Evolutionary conservation across 1,140 invertebrate genomes (phyloP).

Genomic region (Apis laboriosa): DNA sequence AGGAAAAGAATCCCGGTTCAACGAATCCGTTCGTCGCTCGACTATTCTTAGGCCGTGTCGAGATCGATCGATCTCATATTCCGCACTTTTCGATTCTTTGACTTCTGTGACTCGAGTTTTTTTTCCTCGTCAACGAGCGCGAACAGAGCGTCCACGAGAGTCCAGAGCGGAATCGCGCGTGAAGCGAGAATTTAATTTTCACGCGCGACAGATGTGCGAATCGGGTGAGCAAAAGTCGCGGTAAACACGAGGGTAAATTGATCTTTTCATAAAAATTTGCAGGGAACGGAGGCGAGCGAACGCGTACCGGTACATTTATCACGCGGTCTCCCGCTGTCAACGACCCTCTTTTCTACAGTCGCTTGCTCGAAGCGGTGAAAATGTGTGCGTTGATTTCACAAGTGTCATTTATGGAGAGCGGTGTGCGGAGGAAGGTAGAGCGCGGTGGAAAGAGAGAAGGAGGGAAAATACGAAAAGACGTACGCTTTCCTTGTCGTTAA

Average conservation of each 20-base stretch:
- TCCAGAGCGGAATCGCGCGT: neutral
- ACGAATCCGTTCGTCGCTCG: slow-evolving; percentile 59
- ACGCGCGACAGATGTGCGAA: neutral
- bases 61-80: slow-evolving; percentile 48
- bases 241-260: neutral
- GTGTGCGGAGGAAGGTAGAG: neutral
- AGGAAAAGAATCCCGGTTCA: slow-evolving; percentile 62
- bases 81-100: slow-evolving; percentile 30
- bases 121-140: neutral
- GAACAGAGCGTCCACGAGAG: neutral
- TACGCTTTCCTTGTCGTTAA: slow-evolving; percentile 11
- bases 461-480: neutral
- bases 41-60: slow-evolving; percentile 66
- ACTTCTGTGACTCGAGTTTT: neutral
- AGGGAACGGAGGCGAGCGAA: neutral
- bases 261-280: neutral
- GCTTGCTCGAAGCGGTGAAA: slow-evolving; percentile 40
- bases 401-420: slow-evolving; percentile 53
- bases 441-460: neutral
- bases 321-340: slow-evolving; percentile 25
- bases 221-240: neutral
- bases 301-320: slow-evolving; percentile 28
- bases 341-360: slow-evolving; percentile 24
- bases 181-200: neutral
- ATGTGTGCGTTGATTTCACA: slow-evolving; percentile 51